These are phyloP conservation scores for Deroplatys truncata DNA, from an alignment of 2,888 invertebrate genomes.

Conservation along the genomic window DNA sequence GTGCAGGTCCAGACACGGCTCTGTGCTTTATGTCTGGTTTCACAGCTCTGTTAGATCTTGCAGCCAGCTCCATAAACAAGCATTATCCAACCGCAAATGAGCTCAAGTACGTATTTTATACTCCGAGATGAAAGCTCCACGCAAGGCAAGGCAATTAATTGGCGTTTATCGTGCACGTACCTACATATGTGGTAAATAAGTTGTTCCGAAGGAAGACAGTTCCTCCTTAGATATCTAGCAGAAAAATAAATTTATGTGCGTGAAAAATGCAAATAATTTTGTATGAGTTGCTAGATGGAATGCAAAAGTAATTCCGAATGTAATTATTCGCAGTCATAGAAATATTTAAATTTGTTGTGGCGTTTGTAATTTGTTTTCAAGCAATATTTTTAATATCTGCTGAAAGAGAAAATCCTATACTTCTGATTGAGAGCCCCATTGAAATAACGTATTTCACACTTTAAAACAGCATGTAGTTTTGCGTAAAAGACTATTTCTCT, in stretches of 20 bases:
- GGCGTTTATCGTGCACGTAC: background rate
- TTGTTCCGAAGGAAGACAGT: background rate
- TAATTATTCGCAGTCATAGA: background rate
- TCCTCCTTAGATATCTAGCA: background rate
- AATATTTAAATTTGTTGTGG: background rate
- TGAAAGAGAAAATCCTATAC: background rate
- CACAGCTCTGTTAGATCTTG: background rate
- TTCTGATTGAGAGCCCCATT: no score
- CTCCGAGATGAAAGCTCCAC: background rate
- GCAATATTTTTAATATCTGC: background rate
- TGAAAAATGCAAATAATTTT: background rate
- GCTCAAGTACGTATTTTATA: background rate
- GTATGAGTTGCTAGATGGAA: background rate
- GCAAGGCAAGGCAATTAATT: background rate
- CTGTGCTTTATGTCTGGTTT: background rate
- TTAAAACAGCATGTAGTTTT: no score
- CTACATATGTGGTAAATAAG: background rate
- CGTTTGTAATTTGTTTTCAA: background rate
- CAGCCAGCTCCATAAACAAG: background rate
- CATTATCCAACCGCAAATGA: background rate
- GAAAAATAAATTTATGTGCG: background rate
- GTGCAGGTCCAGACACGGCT: background rate
- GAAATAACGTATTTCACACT: no score
- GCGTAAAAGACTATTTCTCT: no score
- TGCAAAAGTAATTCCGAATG: background rate